Conservation (phyloP, 1,140 invertebrate species). For the Euwallacea fornicatus region DNA sequence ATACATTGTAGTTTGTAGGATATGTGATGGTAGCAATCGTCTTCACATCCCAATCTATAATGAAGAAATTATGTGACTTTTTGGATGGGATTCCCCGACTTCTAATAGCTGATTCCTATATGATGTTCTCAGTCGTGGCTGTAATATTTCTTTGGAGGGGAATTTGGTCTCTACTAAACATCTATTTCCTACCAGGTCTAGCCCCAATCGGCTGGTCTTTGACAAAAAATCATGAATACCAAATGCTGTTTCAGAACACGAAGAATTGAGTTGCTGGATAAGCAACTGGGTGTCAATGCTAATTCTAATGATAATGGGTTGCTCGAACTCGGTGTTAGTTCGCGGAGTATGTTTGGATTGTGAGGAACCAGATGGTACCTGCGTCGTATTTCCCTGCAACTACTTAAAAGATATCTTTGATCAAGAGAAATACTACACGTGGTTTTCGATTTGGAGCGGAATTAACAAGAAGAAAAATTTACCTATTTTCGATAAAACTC, state of each 20-base stretch:
- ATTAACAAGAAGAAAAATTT: slow-evolving; percentile 1
- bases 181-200: slow-evolving; percentile 71
- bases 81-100: slow-evolving; percentile 57
- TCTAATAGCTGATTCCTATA: slow-evolving; percentile 70
- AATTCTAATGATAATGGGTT: slow-evolving; percentile 74
- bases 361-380: slow-evolving; percentile 75
- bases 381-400: slow-evolving; percentile 78
- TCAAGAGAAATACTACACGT: slow-evolving; percentile 54
- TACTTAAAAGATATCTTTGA: slow-evolving; percentile 78
- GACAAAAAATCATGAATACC: neutral
- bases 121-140: slow-evolving; percentile 73
- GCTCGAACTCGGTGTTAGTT: slow-evolving; percentile 80
- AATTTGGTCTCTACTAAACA: slow-evolving; percentile 75
- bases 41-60: slow-evolving; percentile 70
- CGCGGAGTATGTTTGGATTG: slow-evolving; percentile 82
- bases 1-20: slow-evolving; percentile 65
- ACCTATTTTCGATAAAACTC: neutral
- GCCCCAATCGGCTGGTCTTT: neutral
- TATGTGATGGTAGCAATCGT: slow-evolving; percentile 70
- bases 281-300: slow-evolving; percentile 72
- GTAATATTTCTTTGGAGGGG: slow-evolving; percentile 85
- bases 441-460: slow-evolving; percentile 25
- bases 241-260: slow-evolving; percentile 58
- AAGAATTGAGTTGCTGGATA: slow-evolving; percentile 73
- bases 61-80: slow-evolving; percentile 67